These are phyloP conservation scores for Oscheius onirici DNA, from an alignment of 2,888 invertebrate species.

Conservation along the genomic window DNA sequence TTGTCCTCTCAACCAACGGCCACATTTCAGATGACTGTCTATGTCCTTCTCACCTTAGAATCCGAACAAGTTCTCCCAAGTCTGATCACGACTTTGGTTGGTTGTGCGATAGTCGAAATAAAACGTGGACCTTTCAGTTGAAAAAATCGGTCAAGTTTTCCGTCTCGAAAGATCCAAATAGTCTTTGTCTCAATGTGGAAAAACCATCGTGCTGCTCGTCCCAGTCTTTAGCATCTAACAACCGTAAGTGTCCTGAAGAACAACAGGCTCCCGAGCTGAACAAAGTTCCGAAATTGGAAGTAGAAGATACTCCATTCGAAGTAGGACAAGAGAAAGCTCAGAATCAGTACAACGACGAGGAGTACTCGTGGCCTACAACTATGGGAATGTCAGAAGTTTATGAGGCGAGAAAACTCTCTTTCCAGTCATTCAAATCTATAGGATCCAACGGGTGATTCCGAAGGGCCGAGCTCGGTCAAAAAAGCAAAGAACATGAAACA, in stretches of 20 bases:
- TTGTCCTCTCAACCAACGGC: neutral
- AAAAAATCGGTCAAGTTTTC: constrained; percentile 1
- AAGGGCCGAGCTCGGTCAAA: neutral
- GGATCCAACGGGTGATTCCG: neutral
- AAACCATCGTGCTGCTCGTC: neutral
- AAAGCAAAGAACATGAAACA: neutral
- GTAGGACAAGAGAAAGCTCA: neutral
- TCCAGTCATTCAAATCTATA: too few relatives aligned
- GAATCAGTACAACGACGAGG: neutral
- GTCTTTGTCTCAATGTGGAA: neutral
- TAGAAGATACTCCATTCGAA: neutral
- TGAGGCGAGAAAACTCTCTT: too few relatives aligned
- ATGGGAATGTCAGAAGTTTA: too few relatives aligned
- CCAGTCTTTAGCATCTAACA: neutral
- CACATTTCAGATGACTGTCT: neutral
- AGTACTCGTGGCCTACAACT: neutral
- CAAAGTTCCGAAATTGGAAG: constrained; percentile 2
- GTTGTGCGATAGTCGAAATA: neutral
- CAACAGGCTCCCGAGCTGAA: neutral
- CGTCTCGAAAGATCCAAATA: neutral
- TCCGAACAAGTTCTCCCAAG: neutral
- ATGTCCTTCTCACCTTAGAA: neutral
- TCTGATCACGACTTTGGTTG: neutral
- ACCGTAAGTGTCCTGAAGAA: neutral
- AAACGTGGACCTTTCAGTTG: neutral